Base-by-base conservation (phyloP, 1,140 invertebrate genomes). In the Cyphomyrmex costatus region DNA sequence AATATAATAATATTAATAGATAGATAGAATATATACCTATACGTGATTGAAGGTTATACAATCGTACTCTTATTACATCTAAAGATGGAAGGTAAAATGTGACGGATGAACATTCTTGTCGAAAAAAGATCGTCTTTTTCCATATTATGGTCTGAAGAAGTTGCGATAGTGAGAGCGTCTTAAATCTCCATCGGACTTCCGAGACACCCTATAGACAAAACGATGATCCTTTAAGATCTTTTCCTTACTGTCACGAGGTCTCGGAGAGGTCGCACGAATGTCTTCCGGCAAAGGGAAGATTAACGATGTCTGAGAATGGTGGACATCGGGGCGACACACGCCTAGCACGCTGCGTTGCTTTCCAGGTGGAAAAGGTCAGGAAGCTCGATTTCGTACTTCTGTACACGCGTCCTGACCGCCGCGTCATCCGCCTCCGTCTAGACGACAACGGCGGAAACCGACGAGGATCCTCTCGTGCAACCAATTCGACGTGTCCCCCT, bases 391-490 rank as follows among this genome's bases (percentile, higher is more conserved):
- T 21, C 46, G 76, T 30, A 10, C 36, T 58, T 21, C 27, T 19
- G 58, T 36, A 65, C 12, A 65, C 49, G 70, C 51, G 53, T 77
- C 5, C 49, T 46, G 84, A 83, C 61, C 46, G 51, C 86, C 87
- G 82, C 77, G 88, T 77, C 91, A 89, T 89, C 88, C 92, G 90
- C 90, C 53, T 86, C 86, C 73, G 86, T 73, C 79, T 83, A 90
- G 88, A 92, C 85, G 91, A 88, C 85, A 88, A 91, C 90, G 80
- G 63, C 89, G 89, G 89, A 91, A 92, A 92, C 79, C 89, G 87
- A 88, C 91, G 92, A 92, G 79, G 58, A 49, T 88, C 90, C 83
- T 90, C 90, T 93, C 88, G 90, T 90, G 92, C 90, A 91, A 93
- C 91, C 90, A 92, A 93, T 92, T 89, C 92, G 87, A 86, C 77